Percentiles rank a stretch among this genome's conserved stretches.
Conservation (phyloP, 2,113 vertebrate species). For the Festucalex cinctus region DNA sequence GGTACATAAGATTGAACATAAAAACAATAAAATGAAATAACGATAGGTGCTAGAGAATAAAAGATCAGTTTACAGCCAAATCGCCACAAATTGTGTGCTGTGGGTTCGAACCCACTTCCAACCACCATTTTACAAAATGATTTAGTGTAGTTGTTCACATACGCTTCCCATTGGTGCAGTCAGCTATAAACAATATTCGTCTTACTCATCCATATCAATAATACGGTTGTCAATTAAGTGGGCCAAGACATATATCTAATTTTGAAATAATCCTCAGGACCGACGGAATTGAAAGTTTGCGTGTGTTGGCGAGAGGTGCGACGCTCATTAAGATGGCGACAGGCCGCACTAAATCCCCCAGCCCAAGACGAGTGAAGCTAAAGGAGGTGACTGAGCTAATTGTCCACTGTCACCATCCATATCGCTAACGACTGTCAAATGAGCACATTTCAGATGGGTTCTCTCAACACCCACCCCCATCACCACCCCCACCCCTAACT, state of each 20-base stretch:
- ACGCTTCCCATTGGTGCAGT: constrained; percentile 23
- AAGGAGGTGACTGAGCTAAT: constrained; percentile 69
- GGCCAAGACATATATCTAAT: constrained; percentile 49
- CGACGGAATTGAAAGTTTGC: constrained; percentile 40
- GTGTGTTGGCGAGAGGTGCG: constrained; percentile 16
- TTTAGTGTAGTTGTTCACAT: neutral
- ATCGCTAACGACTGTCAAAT: constrained; percentile 63
- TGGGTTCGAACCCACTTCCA: neutral
- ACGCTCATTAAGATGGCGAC: constrained; percentile 32
- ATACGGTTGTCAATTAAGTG: constrained; percentile 56
- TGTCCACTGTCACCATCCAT: constrained; percentile 65
- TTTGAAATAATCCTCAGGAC: constrained; percentile 46
- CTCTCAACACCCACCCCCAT: constrained; percentile 44
- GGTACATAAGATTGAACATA: too few relatives aligned
- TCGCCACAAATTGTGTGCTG: too few relatives aligned
- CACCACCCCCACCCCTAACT: neutral
- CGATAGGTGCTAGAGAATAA: too few relatives aligned
- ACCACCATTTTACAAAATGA: neutral
- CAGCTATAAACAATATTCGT: constrained; percentile 33
- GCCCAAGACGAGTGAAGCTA: constrained; percentile 55
- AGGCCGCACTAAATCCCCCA: constrained; percentile 39
- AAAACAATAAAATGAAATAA: too few relatives aligned
- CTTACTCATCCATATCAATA: constrained; percentile 39
- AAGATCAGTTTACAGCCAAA: too few relatives aligned
- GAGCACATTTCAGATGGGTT: constrained; percentile 63